Evolutionary conservation across 2,888 invertebrate species (phyloP).

Genomic region (Agrochola circellaris): DNA sequence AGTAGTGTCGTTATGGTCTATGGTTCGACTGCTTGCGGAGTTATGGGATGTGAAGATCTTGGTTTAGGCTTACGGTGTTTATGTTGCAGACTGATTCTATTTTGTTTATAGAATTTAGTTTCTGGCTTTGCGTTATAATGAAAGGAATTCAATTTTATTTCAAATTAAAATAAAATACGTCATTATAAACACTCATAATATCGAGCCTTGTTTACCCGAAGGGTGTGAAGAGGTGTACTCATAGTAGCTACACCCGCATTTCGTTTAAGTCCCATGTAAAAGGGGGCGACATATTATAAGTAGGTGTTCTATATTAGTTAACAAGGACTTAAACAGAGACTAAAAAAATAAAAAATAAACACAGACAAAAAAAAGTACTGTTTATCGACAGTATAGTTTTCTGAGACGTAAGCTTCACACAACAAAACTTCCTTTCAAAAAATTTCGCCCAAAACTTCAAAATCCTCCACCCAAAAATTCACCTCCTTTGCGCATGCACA

Average conservation of each 20-base stretch:
- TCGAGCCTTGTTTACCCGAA: no score
- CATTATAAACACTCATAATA: no score
- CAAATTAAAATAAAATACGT: not conserved
- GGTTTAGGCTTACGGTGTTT: constrained; percentile 22
- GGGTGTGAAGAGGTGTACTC: no score
- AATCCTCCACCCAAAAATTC: not conserved
- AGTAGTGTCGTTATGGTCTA: constrained; percentile 44
- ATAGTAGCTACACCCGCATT: no score
- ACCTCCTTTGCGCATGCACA: constrained; percentile 10
- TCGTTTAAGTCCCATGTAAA: no score
- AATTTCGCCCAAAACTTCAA: no score
- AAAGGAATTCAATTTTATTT: not conserved
- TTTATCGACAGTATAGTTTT: not conserved
- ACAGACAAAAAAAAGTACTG: not conserved
- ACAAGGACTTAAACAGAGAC: not conserved
- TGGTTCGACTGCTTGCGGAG: constrained; percentile 35
- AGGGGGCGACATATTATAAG: not conserved
- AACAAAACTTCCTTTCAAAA: not conserved
- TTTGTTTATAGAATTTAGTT: not conserved
- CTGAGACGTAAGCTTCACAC: not conserved
- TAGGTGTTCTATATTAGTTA: not conserved
- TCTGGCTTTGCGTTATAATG: not conserved
- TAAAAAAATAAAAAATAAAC: not conserved
- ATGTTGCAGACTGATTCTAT: not conserved
- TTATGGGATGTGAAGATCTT: constrained; percentile 43